Evolutionary conservation across 2,888 invertebrate genomes (phyloP).

Genomic region (Cordilura impudica): DNA sequence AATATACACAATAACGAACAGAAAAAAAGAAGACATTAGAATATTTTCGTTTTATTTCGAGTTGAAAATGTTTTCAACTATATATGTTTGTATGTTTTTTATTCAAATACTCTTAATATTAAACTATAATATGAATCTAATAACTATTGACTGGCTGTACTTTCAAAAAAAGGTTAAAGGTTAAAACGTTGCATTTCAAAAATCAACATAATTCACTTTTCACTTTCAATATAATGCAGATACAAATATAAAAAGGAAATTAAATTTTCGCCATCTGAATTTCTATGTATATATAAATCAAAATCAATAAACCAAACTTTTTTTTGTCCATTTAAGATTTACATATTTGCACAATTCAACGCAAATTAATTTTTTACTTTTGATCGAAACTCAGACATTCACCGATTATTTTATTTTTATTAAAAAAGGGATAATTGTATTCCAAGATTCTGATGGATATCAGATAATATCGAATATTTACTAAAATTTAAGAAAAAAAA

Average conservation of each 20-base stretch:
- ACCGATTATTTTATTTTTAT: background rate
- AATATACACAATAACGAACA: constrained; percentile 25
- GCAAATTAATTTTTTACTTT: background rate
- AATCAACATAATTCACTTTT: too few relatives aligned
- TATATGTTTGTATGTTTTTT: background rate
- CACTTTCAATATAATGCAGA: background rate
- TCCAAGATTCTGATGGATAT: background rate
- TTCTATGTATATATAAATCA: too few relatives aligned
- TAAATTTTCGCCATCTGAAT: too few relatives aligned
- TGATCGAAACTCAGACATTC: background rate
- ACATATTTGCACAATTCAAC: background rate
- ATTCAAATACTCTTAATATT: background rate
- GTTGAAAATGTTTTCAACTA: background rate
- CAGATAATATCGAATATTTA: background rate
- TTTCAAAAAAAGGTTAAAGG: too few relatives aligned
- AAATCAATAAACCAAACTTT: too few relatives aligned
- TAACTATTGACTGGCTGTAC: constrained; percentile 11
- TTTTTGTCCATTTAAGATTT: background rate
- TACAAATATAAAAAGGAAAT: too few relatives aligned
- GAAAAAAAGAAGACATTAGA: background rate
- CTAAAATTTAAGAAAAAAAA: background rate
- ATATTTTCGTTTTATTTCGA: background rate
- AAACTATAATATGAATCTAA: constrained; percentile 5
- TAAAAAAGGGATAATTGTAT: background rate
- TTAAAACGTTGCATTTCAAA: too few relatives aligned